Conservation (phyloP, 2,888 invertebrate genomes). For the Poecilobothrus nobilitatus region DNA sequence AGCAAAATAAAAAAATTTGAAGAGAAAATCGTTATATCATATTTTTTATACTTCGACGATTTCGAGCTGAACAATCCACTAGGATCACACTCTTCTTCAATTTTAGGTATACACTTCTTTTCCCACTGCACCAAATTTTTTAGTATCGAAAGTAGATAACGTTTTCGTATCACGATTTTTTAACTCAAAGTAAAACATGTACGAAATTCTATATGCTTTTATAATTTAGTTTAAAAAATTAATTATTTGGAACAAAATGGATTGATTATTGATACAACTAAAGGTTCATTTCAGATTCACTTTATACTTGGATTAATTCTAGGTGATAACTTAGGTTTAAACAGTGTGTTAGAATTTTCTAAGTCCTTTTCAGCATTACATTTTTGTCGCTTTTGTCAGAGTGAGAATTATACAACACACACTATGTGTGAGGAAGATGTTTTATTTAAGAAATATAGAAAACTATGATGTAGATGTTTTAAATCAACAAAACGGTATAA, state of each 20-base stretch:
- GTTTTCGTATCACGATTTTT: slow-evolving; percentile 6
- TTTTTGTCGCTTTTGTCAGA: slow-evolving; percentile 23
- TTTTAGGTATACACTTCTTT: background rate
- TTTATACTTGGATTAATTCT: slow-evolving; percentile 15
- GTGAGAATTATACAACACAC: slow-evolving; percentile 16
- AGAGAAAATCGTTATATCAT: background rate
- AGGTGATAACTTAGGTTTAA: too few species aligned
- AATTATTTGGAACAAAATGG: slow-evolving; percentile 4
- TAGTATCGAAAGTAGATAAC: background rate
- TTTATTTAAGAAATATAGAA: slow-evolving; percentile 19
- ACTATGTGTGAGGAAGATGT: slow-evolving; percentile 18
- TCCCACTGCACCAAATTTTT: background rate
- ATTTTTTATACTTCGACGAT: slow-evolving; percentile 8
- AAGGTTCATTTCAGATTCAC: slow-evolving; percentile 14
- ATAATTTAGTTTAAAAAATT: background rate
- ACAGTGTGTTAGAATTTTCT: slow-evolving; percentile 11
- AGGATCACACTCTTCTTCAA: slow-evolving; percentile 2
- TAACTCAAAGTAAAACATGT: slow-evolving; percentile 2
- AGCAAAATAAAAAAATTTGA: background rate
- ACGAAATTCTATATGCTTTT: background rate
- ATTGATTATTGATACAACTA: background rate
- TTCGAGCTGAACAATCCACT: background rate
- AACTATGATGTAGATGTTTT: slow-evolving; percentile 21
- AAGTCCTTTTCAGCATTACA: slow-evolving; percentile 22
- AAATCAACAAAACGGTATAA: slow-evolving; percentile 21